Percentiles rank a stretch among this genome's conserved stretches.
phyloP scores from a whole-genome alignment of 2,113 vertebrate genomes.

The Microcebus lehilahytsara region DNA sequence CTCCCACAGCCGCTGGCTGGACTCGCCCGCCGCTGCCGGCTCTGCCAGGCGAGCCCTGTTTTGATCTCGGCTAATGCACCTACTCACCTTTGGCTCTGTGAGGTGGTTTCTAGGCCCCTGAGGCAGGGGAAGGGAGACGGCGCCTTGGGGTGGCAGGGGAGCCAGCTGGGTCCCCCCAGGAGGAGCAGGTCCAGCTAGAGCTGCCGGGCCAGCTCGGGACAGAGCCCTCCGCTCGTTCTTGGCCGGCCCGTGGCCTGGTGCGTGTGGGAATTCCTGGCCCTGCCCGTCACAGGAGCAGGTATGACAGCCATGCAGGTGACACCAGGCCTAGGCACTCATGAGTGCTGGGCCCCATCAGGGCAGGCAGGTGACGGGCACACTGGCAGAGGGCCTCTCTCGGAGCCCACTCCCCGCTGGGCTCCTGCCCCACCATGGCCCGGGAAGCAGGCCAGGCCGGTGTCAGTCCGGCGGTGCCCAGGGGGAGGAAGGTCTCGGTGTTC shows the following conservation, averaged over 20 bases:
- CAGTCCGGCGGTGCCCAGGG: background rate
- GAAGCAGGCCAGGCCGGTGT: background rate
- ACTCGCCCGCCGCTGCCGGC: background rate
- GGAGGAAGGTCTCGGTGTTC: constrained; percentile 64
- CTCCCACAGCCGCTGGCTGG: background rate
- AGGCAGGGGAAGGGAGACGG: background rate
- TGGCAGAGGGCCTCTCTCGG: background rate
- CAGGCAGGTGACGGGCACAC: background rate
- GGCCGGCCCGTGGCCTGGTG: background rate
- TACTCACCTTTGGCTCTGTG: background rate
- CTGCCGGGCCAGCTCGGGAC: background rate
- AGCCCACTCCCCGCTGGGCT: background rate
- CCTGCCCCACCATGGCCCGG: constrained; percentile 47
- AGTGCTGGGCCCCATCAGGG: background rate
- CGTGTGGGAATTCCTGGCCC: constrained; percentile 64
- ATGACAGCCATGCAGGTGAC: constrained; percentile 70
- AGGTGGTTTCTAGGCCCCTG: background rate
- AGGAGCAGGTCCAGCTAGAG: background rate
- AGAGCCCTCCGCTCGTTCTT: background rate
- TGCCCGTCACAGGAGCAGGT: constrained; percentile 61
- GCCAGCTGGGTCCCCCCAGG: background rate
- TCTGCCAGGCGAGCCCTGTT: background rate
- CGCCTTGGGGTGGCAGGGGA: background rate
- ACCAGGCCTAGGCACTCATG: constrained; percentile 56
- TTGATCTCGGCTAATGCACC: background rate